Base-by-base conservation (phyloP, 2,888 invertebrate species). In the Melieria picta region DNA sequence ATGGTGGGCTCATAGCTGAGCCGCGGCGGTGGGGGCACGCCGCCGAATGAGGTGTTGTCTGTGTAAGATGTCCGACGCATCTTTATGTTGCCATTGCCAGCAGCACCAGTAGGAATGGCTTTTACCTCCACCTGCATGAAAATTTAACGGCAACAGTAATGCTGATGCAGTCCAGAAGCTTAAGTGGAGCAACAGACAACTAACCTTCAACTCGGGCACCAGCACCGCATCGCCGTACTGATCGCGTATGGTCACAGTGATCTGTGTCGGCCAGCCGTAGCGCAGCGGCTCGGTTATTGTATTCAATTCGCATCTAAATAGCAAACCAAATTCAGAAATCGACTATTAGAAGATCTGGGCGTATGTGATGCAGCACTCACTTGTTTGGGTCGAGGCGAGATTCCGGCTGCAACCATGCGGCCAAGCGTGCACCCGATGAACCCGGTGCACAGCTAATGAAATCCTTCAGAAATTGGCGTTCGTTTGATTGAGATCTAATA, bases 381-480 rank as follows among this genome's bases (percentile, higher is more conserved):
- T 86, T 86, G 72, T 87, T 83, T 0, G 97, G 95, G 87, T 98
- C 98, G 63, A 98, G 93, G 77, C 94, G 93, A 45, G 97, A 92
- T 80, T 96, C 95, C 1, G 97, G 97, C 83, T 97, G 96, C 71
- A 99, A 88, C 98, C 98, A 99, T 83, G 95, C 92, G 0, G 98
- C 97, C 77, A 99, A 88, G 68, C 98, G 90, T 5, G 97, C 98
- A 0, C 99, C 98, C 2, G 96, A 95, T 0, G 92, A 90, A 9
- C 94, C 94, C 30, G 94, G 91, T 0, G 93, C 92, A 71, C 96
- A 95, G 48, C 92, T 90, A 65, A 99, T 96, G 84, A 98, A 95
- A 85, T 98, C 98, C 72, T 94, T 91, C 67, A 98, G 90, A 86
- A 98, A 98, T 76, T 96, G 92, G 6, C 96, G 91, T 85, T 98